phyloP scores from a whole-genome alignment of 2,797 vertebrate genomes.

The Paratrypauchen microcephalus region DNA sequence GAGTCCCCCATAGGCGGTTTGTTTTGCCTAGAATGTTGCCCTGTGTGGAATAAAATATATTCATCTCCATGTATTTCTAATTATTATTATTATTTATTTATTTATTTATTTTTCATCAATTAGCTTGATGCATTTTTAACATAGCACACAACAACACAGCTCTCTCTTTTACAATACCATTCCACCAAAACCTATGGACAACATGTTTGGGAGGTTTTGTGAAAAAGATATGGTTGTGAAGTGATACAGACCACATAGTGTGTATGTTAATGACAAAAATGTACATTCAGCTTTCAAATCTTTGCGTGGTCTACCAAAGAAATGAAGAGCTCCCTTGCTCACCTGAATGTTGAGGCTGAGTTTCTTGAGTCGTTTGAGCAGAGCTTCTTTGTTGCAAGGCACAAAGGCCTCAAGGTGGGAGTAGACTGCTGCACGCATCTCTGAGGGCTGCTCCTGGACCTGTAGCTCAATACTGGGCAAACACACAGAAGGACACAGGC shows the following conservation, averaged over 20 bases:
- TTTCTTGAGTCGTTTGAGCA: constrained; percentile 96
- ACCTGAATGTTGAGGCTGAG: constrained; percentile 95
- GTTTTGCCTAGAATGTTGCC: not conserved
- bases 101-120: too few relatives aligned
- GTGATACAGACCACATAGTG: not conserved
- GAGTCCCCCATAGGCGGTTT: not conserved
- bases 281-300: not conserved
- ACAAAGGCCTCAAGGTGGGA: constrained; percentile 94
- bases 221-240: not conserved
- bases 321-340: constrained; percentile 5
- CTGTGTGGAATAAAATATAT: too few relatives aligned
- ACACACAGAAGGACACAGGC: not conserved
- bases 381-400: constrained; percentile 93
- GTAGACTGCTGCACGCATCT: constrained; percentile 85
- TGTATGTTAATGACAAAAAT: not conserved
- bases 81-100: too few relatives aligned
- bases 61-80: too few relatives aligned
- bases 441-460: constrained; percentile 88
- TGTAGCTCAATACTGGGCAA: constrained; percentile 91
- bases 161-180: too few relatives aligned
- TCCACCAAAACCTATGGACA: not conserved
- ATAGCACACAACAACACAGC: too few relatives aligned
- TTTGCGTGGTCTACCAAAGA: not conserved
- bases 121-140: too few relatives aligned
- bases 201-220: not conserved